These are phyloP conservation scores for Sylvilagus bachmani DNA, from an alignment of 2,113 vertebrate genomes.

Conservation along the genomic window DNA sequence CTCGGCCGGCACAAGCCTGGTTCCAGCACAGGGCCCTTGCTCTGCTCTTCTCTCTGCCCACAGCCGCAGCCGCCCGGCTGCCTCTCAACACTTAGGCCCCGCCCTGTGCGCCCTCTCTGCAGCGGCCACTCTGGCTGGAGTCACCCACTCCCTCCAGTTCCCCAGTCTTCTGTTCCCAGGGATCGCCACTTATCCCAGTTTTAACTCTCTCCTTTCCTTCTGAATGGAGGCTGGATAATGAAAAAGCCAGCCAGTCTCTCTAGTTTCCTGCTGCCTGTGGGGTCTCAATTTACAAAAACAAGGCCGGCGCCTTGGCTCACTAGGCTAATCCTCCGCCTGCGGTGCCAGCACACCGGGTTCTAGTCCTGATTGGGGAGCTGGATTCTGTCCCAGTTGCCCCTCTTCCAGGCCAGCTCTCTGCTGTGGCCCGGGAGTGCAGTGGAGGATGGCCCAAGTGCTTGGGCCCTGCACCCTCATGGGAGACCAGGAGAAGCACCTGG, in stretches of 20 bases:
- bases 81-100: not conserved
- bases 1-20: not conserved
- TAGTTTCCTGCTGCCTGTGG: not conserved
- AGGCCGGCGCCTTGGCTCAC: too few relatives aligned
- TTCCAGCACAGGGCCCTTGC: not conserved
- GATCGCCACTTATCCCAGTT: not conserved
- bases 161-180: not conserved
- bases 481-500: too few relatives aligned
- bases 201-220: fast-evolving
- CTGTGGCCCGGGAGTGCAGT: too few relatives aligned
- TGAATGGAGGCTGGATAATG: not conserved
- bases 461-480: too few relatives aligned
- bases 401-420: too few relatives aligned
- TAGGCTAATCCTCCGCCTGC: too few relatives aligned
- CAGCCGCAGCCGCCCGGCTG: not conserved
- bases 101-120: not conserved
- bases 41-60: not conserved
- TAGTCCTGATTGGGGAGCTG: too few relatives aligned
- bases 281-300: not conserved
- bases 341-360: too few relatives aligned
- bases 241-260: not conserved
- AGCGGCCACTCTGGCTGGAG: not conserved
- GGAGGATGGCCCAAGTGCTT: too few relatives aligned
- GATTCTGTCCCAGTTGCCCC: too few relatives aligned
- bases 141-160: not conserved